Evolutionary conservation across 2,888 invertebrate genomes (phyloP), one percentile per base, ranked within the genome.

Genomic region (Cryptocephalus primarius): DNA sequence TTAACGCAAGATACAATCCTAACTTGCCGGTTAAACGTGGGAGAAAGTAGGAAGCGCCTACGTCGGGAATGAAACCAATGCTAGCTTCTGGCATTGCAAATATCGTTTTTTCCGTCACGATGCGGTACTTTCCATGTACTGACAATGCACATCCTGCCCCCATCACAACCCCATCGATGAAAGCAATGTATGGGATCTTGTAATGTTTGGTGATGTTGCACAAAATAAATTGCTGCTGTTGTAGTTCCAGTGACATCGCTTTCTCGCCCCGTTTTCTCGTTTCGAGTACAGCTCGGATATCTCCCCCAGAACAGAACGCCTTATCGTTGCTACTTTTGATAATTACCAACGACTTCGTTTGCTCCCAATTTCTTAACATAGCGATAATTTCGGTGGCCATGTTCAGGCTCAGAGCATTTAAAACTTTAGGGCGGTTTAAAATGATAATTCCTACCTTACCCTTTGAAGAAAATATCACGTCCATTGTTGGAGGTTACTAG

Each of bases 71-170:
- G 34, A 97, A 72, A 9, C 95, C 97, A 59, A 99, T 94, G 9
- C 86, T 89, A 0, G 95, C 95, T 74, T 99, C 99, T 0, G 99
- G 99, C 97, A 99, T 99, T 0, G 97, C 95, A 66, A 96, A 89
- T 32, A 94, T 59, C 0, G 95, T 94, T 57, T 81, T 84, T 66
- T 99, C 97, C 0, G 96, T 96, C 0, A 94, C 95, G 32, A 99
- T 82, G 50, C 95, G 77, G 66, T 90, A 97, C 59, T 79, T 77
- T 0, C 95, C 94, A 70, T 96, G 95, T 0, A 97, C 88, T 0
- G 95, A 95, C 32, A 97, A 59, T 0, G 97, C 97, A 41, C 93
- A 83, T 33, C 97, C 97, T 45, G 95, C 96, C 34, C 97, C 97
- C 96, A 99, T 96, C 0, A 91, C 91, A 49, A 97, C 91, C 1